Evolutionary conservation across 2,797 vertebrate genomes (phyloP).

Genomic region (Epinephelus malabaricus): DNA sequence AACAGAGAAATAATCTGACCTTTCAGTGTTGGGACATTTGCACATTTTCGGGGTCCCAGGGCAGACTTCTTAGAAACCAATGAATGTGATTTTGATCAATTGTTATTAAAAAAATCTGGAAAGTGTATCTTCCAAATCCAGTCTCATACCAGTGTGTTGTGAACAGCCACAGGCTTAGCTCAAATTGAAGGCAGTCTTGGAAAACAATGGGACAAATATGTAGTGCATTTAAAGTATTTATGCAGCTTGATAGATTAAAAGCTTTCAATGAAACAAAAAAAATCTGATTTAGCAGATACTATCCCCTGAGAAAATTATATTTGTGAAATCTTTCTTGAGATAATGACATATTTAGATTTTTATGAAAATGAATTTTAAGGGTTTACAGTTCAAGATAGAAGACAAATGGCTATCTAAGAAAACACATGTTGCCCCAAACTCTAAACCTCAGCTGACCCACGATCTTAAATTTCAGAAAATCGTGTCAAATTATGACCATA

Average conservation of each 20-base stretch:
- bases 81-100: slow-evolving; percentile 16
- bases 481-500: background rate
- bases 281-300: background rate
- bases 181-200: background rate
- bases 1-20: background rate
- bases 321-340: background rate
- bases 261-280: background rate
- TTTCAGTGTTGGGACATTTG: slow-evolving; percentile 5
- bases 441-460: background rate
- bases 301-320: background rate
- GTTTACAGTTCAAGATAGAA: background rate
- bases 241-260: slow-evolving; percentile 6
- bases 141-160: slow-evolving; percentile 6
- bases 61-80: slow-evolving; percentile 9
- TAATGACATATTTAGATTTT: background rate
- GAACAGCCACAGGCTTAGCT: slow-evolving; percentile 1
- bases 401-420: background rate
- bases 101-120: slow-evolving; percentile 1
- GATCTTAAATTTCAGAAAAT: background rate
- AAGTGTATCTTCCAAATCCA: background rate
- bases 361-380: background rate
- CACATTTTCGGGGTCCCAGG: background rate
- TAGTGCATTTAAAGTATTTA: background rate
- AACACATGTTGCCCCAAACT: background rate
- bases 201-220: background rate